phyloP scores from a whole-genome alignment of 64 coral and sea anemone species.

The Actinia tenebrosa region DNA sequence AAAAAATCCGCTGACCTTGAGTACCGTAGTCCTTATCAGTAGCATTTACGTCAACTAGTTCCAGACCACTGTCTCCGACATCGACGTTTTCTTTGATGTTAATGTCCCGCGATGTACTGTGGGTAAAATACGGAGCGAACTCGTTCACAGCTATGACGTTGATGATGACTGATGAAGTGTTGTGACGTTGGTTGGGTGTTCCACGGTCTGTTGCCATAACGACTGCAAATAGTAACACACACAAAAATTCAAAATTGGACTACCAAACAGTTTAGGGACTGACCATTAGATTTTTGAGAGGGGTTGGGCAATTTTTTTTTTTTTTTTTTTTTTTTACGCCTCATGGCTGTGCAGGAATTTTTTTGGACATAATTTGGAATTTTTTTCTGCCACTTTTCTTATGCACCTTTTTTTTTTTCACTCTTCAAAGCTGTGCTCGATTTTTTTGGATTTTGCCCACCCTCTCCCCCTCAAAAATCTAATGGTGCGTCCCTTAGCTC shows the following conservation, averaged over 20 bases:
- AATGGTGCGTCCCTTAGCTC: too few relatives aligned
- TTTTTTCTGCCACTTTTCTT: too few relatives aligned
- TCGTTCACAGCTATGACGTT: constrained; percentile 47
- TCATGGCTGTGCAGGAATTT: too few relatives aligned
- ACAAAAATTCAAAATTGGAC: neutral
- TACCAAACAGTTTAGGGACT: too few relatives aligned
- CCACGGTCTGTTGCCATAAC: constrained; percentile 35
- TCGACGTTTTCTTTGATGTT: constrained; percentile 42
- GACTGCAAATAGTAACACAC: constrained; percentile 19
- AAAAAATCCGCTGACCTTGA: constrained; percentile 48
- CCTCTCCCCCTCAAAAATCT: too few relatives aligned
- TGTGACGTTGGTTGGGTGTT: constrained; percentile 16
- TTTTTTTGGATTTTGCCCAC: too few relatives aligned
- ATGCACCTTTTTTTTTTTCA: too few relatives aligned
- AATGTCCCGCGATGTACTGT: constrained; percentile 1
- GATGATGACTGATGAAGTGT: constrained; percentile 44
- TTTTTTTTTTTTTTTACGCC: too few relatives aligned
- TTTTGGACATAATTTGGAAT: too few relatives aligned
- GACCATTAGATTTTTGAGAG: too few relatives aligned
- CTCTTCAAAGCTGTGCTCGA: too few relatives aligned
- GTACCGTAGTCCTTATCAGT: constrained; percentile 43
- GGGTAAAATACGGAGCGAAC: constrained; percentile 53
- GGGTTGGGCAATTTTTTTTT: too few relatives aligned
- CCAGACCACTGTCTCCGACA: constrained; percentile 32
- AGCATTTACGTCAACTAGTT: constrained; percentile 53